Percentiles rank a stretch among this genome's conserved stretches.
Conservation (phyloP, 2,113 vertebrate genomes). For the Recurvirostra avosetta region DNA sequence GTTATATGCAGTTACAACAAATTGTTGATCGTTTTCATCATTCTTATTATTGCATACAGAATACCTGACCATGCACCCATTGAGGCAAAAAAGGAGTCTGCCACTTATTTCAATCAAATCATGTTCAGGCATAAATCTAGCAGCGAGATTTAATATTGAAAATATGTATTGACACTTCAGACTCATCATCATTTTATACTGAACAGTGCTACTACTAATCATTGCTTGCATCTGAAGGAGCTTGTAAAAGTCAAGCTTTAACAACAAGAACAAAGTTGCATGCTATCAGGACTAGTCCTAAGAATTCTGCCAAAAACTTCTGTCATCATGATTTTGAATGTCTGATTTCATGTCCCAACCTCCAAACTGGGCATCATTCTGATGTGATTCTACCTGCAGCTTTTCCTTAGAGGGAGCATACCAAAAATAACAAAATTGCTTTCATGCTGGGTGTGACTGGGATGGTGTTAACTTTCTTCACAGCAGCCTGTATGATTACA, state of each 20-base stretch:
- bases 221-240: not conserved
- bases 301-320: not conserved
- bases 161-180: not conserved
- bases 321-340: not conserved
- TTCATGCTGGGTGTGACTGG: not conserved
- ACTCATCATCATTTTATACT: not conserved
- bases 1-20: slow-evolving; percentile 25
- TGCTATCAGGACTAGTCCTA: not conserved
- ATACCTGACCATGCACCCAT: not conserved
- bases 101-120: not conserved
- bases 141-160: not conserved
- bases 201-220: not conserved
- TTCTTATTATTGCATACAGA: not conserved
- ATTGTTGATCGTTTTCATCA: not conserved
- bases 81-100: not conserved
- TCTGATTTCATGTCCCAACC: not conserved
- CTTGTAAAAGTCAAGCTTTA: not conserved
- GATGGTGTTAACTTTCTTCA: not conserved
- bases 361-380: not conserved
- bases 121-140: not conserved
- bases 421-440: not conserved
- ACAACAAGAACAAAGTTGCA: not conserved
- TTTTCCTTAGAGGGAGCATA: not conserved
- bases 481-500: not conserved
- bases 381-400: not conserved